Conservation (phyloP, 2,888 invertebrate species). For the Blastobasis adustella region DNA sequence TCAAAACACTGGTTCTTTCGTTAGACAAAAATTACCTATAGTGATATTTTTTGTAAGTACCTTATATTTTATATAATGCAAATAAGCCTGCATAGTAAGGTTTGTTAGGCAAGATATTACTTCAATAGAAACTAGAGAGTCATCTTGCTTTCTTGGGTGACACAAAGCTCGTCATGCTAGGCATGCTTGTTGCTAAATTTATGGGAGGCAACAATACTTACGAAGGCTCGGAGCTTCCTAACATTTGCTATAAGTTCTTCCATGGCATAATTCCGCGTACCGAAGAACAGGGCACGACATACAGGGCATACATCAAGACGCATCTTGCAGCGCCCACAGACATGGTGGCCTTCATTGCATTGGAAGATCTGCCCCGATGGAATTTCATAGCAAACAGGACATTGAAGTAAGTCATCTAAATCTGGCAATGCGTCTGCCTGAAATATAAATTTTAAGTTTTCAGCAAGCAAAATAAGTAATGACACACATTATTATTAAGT, state of each 20-base stretch:
- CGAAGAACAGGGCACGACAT: conserved; percentile 65
- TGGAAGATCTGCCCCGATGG: conserved; percentile 64
- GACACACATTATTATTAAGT: too few relatives aligned
- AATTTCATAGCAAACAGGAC: conserved; percentile 74
- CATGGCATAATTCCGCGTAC: conserved; percentile 71
- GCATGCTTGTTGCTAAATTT: not conserved
- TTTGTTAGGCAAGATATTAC: too few relatives aligned
- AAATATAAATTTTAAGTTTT: not conserved
- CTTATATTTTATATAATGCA: too few relatives aligned
- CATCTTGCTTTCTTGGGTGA: too few relatives aligned
- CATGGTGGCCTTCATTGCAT: conserved; percentile 74
- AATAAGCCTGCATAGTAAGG: too few relatives aligned
- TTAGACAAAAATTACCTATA: too few relatives aligned
- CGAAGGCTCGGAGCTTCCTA: conserved; percentile 56
- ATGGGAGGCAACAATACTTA: conserved; percentile 32
- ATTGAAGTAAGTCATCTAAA: conserved; percentile 72
- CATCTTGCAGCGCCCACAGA: conserved; percentile 65
- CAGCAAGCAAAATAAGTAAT: too few relatives aligned
- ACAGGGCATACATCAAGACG: conserved; percentile 67
- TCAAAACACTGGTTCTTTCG: too few relatives aligned
- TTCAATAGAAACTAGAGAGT: too few relatives aligned
- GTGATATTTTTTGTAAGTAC: too few relatives aligned
- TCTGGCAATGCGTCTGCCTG: conserved; percentile 57
- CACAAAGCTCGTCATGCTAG: too few relatives aligned
- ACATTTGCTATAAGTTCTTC: conserved; percentile 70